phyloP scores from a whole-genome alignment of 2,797 vertebrate genomes.

The Chelon labrosus region DNA sequence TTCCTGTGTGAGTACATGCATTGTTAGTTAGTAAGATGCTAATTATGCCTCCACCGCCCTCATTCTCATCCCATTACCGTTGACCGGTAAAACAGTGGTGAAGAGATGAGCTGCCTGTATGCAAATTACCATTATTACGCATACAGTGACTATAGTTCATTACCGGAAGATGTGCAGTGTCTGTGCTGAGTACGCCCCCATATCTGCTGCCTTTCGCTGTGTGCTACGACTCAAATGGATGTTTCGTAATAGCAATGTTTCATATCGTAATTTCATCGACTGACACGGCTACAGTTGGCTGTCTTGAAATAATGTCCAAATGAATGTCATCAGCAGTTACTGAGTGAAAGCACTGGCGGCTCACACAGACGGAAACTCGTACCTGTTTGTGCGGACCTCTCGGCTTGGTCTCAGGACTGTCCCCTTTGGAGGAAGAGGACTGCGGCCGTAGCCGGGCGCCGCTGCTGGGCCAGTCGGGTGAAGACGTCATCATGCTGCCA shows the following conservation, averaged over 20 bases:
- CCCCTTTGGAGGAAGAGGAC: constrained; percentile 95
- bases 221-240: constrained; percentile 30
- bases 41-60: constrained; percentile 49
- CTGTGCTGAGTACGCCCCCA: constrained; percentile 40
- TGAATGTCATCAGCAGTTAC: not conserved
- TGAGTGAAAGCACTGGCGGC: not conserved
- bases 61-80: constrained; percentile 59
- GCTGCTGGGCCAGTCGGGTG: constrained; percentile 93
- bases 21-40: constrained; percentile 52
- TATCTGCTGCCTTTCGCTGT: constrained; percentile 9
- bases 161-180: constrained; percentile 48
- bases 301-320: not conserved
- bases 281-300: not conserved
- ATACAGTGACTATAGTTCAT: constrained; percentile 65
- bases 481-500: constrained; percentile 91
- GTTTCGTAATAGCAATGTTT: constrained; percentile 34
- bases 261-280: constrained; percentile 25
- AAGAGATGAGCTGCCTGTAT: constrained; percentile 60
- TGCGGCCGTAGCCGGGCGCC: constrained; percentile 93
- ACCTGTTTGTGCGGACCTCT: constrained; percentile 95
- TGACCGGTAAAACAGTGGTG: constrained; percentile 63
- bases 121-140: constrained; percentile 73
- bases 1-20: constrained; percentile 5
- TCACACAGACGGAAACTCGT: constrained; percentile 30
- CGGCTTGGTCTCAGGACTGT: constrained; percentile 97